Conservation (phyloP, 2,797 vertebrate species). For the Micropoecilia bifurca region DNA sequence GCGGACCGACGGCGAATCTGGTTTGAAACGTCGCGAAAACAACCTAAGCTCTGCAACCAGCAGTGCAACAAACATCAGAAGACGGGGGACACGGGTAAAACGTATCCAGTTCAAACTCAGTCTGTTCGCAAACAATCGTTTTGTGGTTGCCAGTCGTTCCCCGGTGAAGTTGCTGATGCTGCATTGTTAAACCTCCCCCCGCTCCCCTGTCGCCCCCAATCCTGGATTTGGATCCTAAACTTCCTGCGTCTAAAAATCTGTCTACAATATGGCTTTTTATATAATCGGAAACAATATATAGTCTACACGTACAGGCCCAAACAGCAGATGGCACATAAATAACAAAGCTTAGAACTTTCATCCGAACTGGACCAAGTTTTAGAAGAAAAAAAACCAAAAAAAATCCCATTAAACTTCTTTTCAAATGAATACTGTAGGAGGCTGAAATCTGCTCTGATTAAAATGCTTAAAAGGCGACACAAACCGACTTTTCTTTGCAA, state of each 20-base stretch:
- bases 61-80: slow-evolving; percentile 34
- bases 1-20: slow-evolving; percentile 35
- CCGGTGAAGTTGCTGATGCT: slow-evolving; percentile 49
- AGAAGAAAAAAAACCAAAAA: slow-evolving; percentile 13
- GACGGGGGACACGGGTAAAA: slow-evolving; percentile 36
- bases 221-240: slow-evolving; percentile 48
- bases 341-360: slow-evolving; percentile 50
- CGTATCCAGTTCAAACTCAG: slow-evolving; percentile 29
- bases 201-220: background rate
- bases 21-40: slow-evolving; percentile 33
- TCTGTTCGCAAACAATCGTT: slow-evolving; percentile 49
- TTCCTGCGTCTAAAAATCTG: slow-evolving; percentile 47
- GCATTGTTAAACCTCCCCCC: slow-evolving; percentile 49
- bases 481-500: slow-evolving; percentile 13
- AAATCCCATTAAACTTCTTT: slow-evolving; percentile 35
- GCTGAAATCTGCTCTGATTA: slow-evolving; percentile 37
- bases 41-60: slow-evolving; percentile 21
- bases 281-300: slow-evolving; percentile 52
- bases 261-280: slow-evolving; percentile 75
- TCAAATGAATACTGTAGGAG: slow-evolving; percentile 57
- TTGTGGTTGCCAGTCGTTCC: slow-evolving; percentile 39
- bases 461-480: slow-evolving; percentile 29
- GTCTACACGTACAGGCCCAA: slow-evolving; percentile 43
- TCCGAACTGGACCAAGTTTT: slow-evolving; percentile 44
- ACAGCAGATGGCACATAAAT: slow-evolving; percentile 71